Evolutionary conservation across 1,140 invertebrate species (phyloP).

Genomic region (Caenorhabditis latens): DNA sequence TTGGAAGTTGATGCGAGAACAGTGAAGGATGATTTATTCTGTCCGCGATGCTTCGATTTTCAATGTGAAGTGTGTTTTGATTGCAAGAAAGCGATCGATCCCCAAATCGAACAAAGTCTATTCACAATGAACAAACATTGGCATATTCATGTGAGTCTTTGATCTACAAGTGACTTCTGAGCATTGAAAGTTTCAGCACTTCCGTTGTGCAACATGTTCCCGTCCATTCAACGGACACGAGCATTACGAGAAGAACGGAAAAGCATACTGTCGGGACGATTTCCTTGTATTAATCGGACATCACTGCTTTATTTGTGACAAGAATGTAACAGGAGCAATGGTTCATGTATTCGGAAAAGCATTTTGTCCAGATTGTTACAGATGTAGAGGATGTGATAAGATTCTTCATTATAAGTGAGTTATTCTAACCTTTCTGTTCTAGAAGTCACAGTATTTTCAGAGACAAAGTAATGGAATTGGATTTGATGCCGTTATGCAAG

Average conservation of each 20-base stretch:
- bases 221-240: slow-evolving; percentile 53
- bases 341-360: slow-evolving; percentile 60
- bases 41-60: slow-evolving; percentile 57
- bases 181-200: slow-evolving; percentile 43
- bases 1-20: slow-evolving; percentile 14
- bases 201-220: slow-evolving; percentile 42
- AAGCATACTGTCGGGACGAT: slow-evolving; percentile 53
- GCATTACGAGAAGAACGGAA: slow-evolving; percentile 56
- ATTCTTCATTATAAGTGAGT: slow-evolving; percentile 54
- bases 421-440: too few species aligned
- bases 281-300: slow-evolving; percentile 46
- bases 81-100: slow-evolving; percentile 59
- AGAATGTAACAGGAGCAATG: slow-evolving; percentile 2
- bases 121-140: slow-evolving; percentile 53
- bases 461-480: slow-evolving; percentile 59
- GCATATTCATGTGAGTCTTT: slow-evolving; percentile 49
- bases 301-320: slow-evolving; percentile 55
- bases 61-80: slow-evolving; percentile 54
- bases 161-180: neutral
- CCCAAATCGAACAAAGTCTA: slow-evolving; percentile 56
- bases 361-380: slow-evolving; percentile 52
- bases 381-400: slow-evolving; percentile 43
- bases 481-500: slow-evolving; percentile 55
- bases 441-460: neutral
- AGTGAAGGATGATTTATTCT: slow-evolving; percentile 31